Base-by-base conservation (phyloP, 2,888 invertebrate genomes). In the Zaprionus obscuricornis region DNA sequence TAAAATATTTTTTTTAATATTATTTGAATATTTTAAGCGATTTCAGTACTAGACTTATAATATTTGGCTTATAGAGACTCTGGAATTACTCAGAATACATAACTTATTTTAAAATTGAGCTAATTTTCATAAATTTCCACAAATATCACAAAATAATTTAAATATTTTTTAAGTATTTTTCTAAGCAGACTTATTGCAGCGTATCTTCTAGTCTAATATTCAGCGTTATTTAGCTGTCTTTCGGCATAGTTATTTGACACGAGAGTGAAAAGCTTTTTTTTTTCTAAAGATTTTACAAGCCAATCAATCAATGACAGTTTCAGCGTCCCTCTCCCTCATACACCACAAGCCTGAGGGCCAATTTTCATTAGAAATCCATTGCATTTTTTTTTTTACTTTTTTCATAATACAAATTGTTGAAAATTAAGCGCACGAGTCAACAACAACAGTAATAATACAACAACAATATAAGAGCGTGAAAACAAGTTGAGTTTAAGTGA, bases 291-390 rank as follows among this genome's bases (percentile, higher is more conserved):
- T 59, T 76, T 64, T 55, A 63, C 72, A 63, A 60, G 64, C 67
- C 75, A 85, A 88, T 88, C 89, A 87, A 88, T 88, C 88, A 88
- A 79, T 88, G 88, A 87, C 88, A 88, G 65, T n/a, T n/a, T n/a
- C n/a, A n/a, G n/a, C 42, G 4, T 24, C n/a, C n/a, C n/a, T n/a
- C n/a, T n/a, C n/a, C n/a, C n/a, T n/a, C n/a, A n/a, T n/a, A n/a
- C n/a, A n/a, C n/a, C n/a, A n/a, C n/a, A n/a, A 46, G 59, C 22
- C 51, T 16, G 29, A 31, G 39, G 45, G 64, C 58, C 57, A 64
- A 70, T 72, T 75, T 71, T 74, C 65, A 74, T 75, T 82, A 71
- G 81, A 74, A 84, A 84, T 62, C 59, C 65, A 71, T 60, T 72
- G 64, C 72, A 71, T 69, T 75, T n/a, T n/a, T n/a, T n/a, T n/a